A percentile compares a stretch with the other conserved stretches of the same genome.
phyloP scores from a whole-genome alignment of 2,888 invertebrate genomes.

The Villa cingulata region DNA sequence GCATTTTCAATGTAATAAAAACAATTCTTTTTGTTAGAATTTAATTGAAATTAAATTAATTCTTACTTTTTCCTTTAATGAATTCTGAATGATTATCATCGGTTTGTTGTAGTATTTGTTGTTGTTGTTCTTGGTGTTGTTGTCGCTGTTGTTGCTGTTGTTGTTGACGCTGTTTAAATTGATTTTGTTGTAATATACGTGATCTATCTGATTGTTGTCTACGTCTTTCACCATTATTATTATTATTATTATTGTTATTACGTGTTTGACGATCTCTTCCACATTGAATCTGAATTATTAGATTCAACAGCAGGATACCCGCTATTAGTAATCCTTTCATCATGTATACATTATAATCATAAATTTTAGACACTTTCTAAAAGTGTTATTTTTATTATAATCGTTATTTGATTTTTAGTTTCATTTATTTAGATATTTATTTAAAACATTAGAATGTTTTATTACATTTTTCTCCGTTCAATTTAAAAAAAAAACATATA shows the following conservation, averaged over 20 bases:
- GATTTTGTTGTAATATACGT: slow-evolving; percentile 24
- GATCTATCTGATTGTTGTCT: slow-evolving; percentile 1
- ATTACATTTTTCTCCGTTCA: no score
- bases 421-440: no score
- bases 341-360: slow-evolving; percentile 15
- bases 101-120: slow-evolving; percentile 30
- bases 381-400: background rate
- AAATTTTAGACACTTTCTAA: background rate
- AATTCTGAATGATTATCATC: slow-evolving; percentile 45
- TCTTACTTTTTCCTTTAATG: slow-evolving; percentile 70
- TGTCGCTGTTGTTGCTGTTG: slow-evolving; percentile 22
- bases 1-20: no score
- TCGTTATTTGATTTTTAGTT: background rate
- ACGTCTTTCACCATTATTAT: background rate
- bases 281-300: slow-evolving; percentile 20
- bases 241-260: slow-evolving; percentile 1
- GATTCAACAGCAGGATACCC: slow-evolving; percentile 25
- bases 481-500: no score
- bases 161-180: slow-evolving; percentile 26
- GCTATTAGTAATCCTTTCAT: slow-evolving; percentile 25
- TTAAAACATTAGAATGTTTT: no score
- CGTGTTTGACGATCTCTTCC: slow-evolving; percentile 23
- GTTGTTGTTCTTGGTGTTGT: slow-evolving; percentile 27
- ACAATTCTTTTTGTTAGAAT: no score
- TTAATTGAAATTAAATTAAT: background rate